Evolutionary conservation across 2,797 vertebrate species (phyloP), one percentile per base, ranked within the genome.

Genomic region (Nannoperca obscura): DNA sequence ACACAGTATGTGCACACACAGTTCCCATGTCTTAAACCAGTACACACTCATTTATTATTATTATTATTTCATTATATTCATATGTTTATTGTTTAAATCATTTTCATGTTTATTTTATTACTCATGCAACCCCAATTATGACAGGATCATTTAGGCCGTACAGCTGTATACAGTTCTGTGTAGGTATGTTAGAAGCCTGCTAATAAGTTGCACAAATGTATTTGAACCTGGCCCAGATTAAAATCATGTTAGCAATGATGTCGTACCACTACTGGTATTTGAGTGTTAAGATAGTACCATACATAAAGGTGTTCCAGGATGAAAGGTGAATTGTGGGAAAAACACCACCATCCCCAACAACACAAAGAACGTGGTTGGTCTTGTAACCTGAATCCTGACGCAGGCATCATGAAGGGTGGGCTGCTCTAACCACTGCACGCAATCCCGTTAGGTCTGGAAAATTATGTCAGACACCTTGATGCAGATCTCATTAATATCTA

Each of bases 381-480:
- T 36, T 84, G 74, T 80, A 86, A 91, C 79, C 59, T 59, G 70
- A 86, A 55, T 71, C 80, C 49, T 54, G 74, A 49, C 81, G 70
- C 54, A 64, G 75, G 52, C 75, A 68, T 78, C 72, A 27, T 24
- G 24, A 63, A 84, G 58, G 82, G 73, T 60, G 46, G 70, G 47
- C 77, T 73, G 62, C 74, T 72, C 67, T 67, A 32, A 7, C 69
- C 53, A 30, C 50, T 22, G 74, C 72, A 68, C 54, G 55, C 57
- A 68, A 22, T 67, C 71, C 61, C 71, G 59, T 83, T 36, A 74
- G 42, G 44, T 47, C 53, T 27, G 54, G 7, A 50, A 11, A 76
- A 27, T 76, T 60, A 76, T 70, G 53, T 63, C 38, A 69, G 30
- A 59, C 13, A 66, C 40, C 49, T 58, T 73, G 20, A 69, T 57